Evolutionary conservation across 1,140 invertebrate genomes (phyloP).

Genomic region (Lineus longissimus): DNA sequence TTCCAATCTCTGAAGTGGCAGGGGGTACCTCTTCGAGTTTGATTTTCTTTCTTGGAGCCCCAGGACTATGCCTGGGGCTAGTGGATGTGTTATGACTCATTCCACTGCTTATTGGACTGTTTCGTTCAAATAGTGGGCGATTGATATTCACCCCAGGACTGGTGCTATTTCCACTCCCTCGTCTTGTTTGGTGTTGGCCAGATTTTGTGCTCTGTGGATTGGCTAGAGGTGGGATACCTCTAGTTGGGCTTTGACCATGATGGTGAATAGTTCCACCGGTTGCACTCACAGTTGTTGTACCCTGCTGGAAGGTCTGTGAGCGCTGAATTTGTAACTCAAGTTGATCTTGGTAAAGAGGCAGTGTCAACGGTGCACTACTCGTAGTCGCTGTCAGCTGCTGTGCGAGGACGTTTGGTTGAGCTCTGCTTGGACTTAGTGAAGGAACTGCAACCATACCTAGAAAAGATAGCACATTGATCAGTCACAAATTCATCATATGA

Average conservation of each 20-base stretch:
- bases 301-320: neutral
- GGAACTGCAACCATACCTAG: neutral
- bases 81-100: neutral
- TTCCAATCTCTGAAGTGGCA: slow-evolving; percentile 36
- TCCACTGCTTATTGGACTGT: neutral
- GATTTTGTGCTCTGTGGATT: slow-evolving; percentile 16
- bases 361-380: no score
- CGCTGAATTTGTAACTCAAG: neutral
- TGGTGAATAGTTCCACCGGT: slow-evolving; percentile 43
- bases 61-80: slow-evolving; percentile 12
- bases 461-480: neutral
- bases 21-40: slow-evolving; percentile 49
- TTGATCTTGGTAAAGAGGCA: neutral
- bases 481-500: neutral
- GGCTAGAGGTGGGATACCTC: slow-evolving; percentile 30
- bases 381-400: neutral
- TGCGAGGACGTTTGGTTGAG: neutral
- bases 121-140: neutral
- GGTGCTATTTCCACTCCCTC: no score
- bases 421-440: neutral
- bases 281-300: slow-evolving; percentile 21
- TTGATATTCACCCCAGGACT: neutral
- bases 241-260: slow-evolving; percentile 36
- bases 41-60: slow-evolving; percentile 43
- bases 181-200: no score